These are phyloP conservation scores for Isoperla grammatica DNA, from an alignment of 2,888 invertebrate species.

Conservation along the genomic window DNA sequence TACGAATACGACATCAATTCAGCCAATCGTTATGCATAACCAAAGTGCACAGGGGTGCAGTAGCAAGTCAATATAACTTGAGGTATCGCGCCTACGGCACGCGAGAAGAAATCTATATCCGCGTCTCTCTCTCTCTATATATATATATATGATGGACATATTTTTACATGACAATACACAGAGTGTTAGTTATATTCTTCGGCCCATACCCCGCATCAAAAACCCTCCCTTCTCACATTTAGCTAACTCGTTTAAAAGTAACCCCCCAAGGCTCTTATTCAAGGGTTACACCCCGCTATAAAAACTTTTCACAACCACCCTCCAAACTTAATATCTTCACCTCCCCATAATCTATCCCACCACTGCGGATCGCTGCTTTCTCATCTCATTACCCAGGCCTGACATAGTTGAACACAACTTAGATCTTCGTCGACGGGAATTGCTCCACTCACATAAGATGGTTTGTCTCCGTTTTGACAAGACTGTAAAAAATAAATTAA, in stretches of 20 bases:
- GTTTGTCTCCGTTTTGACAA: too few relatives aligned
- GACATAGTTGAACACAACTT: too few relatives aligned
- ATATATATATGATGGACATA: not conserved
- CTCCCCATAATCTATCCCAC: slow-evolving; percentile 4
- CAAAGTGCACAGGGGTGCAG: not conserved
- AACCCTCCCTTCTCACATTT: slow-evolving; percentile 18
- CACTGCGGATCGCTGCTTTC: not conserved
- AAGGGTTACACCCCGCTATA: slow-evolving; percentile 14
- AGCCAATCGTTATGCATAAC: not conserved
- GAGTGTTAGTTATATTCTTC: slow-evolving; percentile 18
- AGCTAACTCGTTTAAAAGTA: slow-evolving; percentile 23
- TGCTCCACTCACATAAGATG: too few relatives aligned
- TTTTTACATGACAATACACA: slow-evolving; percentile 13
- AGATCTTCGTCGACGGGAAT: too few relatives aligned
- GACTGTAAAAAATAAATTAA: too few relatives aligned
- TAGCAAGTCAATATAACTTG: slow-evolving; percentile 1
- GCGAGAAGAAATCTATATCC: too few relatives aligned
- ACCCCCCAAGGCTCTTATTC: slow-evolving; percentile 13
- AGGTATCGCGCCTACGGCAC: too few relatives aligned
- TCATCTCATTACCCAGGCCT: slow-evolving; percentile 3
- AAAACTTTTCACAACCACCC: slow-evolving; percentile 14
- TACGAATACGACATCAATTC: too few relatives aligned
- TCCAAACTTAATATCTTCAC: slow-evolving; percentile 11
- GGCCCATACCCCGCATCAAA: slow-evolving; percentile 6
- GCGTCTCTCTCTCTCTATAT: too few relatives aligned